Conservation (phyloP, 2,797 vertebrate genomes). For the Toxotes lorentzi region DNA sequence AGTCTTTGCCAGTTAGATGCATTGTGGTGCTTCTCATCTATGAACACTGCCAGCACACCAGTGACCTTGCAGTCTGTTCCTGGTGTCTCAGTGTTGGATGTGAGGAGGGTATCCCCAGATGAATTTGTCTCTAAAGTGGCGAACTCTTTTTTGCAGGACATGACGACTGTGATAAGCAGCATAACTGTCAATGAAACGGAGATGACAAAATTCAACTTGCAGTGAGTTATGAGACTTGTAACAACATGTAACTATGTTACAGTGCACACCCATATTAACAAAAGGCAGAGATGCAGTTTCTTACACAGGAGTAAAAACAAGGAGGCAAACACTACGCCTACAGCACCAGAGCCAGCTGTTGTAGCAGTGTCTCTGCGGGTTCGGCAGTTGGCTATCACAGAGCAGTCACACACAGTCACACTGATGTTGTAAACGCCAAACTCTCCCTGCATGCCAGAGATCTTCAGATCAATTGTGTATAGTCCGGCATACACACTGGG, state of each 20-base stretch:
- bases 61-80: conserved; percentile 73
- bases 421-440: conserved; percentile 68
- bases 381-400: conserved; percentile 55
- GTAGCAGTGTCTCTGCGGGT: not conserved
- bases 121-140: not conserved
- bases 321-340: conserved; percentile 45
- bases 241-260: not conserved
- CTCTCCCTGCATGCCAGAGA: conserved; percentile 74
- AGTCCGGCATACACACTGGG: conserved; percentile 46
- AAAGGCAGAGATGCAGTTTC: not conserved
- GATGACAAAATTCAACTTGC: not conserved
- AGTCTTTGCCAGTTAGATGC: not conserved
- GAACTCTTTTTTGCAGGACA: conserved; percentile 59
- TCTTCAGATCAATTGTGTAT: conserved; percentile 72
- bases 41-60: rapidly evolving
- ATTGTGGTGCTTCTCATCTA: not conserved
- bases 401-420: conserved; percentile 75
- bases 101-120: conserved; percentile 27
- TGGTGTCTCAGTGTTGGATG: conserved; percentile 66
- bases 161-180: conserved; percentile 40
- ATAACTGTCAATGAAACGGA: conserved; percentile 45
- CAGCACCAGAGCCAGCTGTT: conserved; percentile 1
- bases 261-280: not conserved
- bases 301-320: conserved; percentile 72
- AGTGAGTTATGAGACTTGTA: not conserved